Percentiles rank a stretch among this genome's conserved stretches.
These are phyloP conservation scores for Hemithea aestivaria DNA, from an alignment of 2,888 invertebrate genomes.

Conservation along the genomic window DNA sequence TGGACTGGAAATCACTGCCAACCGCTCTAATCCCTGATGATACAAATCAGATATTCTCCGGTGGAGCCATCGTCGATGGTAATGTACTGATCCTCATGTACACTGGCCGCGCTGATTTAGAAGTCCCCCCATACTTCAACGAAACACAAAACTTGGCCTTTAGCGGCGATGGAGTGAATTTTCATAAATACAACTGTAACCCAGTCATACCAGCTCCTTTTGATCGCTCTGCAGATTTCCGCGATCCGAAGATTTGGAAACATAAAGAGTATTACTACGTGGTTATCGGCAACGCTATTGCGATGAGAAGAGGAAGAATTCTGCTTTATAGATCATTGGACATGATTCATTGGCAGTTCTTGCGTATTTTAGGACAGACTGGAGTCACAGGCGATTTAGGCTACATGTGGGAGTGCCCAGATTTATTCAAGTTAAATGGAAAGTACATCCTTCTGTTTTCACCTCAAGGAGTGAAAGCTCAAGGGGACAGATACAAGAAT, in stretches of 20 bases:
- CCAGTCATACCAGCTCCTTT: slow-evolving; percentile 57
- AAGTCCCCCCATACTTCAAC: slow-evolving; percentile 47
- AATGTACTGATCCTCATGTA: slow-evolving; percentile 60
- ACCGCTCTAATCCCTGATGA: slow-evolving; percentile 73
- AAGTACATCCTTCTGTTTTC: slow-evolving; percentile 65
- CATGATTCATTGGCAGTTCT: slow-evolving; percentile 58
- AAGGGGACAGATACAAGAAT: slow-evolving; percentile 66
- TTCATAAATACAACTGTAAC: slow-evolving; percentile 60
- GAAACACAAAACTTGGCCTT: slow-evolving; percentile 63
- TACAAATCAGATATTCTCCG: slow-evolving; percentile 66
- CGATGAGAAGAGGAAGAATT: slow-evolving; percentile 50
- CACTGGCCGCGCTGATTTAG: slow-evolving; percentile 46
- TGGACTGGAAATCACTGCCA: slow-evolving; percentile 69
- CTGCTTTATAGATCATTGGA: slow-evolving; percentile 63
- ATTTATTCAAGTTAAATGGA: slow-evolving; percentile 67
- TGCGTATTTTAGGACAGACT: slow-evolving; percentile 58
- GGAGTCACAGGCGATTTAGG: slow-evolving; percentile 45
- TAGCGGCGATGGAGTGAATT: slow-evolving; percentile 61
- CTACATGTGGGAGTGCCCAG: slow-evolving; percentile 78
- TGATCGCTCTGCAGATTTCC: slow-evolving; percentile 62
- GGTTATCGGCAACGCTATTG: slow-evolving; percentile 57
- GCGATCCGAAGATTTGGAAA: slow-evolving; percentile 73
- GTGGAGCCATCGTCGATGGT: slow-evolving; percentile 62
- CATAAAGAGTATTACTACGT: slow-evolving; percentile 63
- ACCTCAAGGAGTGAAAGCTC: slow-evolving; percentile 59